These are phyloP conservation scores for Drosophila insularis DNA, from an alignment of 1,140 invertebrate species.

Conservation along the genomic window DNA sequence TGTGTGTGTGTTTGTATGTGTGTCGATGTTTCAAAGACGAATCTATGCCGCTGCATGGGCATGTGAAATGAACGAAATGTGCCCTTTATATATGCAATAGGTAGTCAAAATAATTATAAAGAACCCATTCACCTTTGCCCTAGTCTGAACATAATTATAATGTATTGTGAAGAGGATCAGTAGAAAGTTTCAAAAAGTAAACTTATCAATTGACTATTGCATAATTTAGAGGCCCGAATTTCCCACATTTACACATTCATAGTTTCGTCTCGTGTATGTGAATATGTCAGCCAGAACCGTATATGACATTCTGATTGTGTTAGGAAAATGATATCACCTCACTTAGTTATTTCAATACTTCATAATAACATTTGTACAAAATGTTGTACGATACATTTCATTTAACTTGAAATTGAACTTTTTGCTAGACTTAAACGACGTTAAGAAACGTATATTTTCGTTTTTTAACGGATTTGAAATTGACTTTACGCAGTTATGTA, in stretches of 20 bases:
- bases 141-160: no score
- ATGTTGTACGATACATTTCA: constrained; percentile 9
- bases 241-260: no score
- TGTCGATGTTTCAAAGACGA: no score
- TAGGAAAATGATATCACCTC: background rate
- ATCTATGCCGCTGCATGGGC: no score
- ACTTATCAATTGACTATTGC: no score
- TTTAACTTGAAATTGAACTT: constrained; percentile 1
- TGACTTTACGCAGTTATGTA: background rate
- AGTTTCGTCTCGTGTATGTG: no score
- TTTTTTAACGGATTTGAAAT: background rate
- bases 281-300: background rate
- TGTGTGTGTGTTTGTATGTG: background rate
- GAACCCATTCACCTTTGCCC: no score
- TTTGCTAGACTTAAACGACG: background rate
- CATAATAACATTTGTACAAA: background rate
- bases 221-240: no score
- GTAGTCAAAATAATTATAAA: no score
- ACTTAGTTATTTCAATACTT: constrained; percentile 11
- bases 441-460: background rate
- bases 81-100: background rate
- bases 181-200: no score
- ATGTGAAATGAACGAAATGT: no score
- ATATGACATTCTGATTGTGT: background rate
- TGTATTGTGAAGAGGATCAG: no score